These are phyloP conservation scores for Argyrosomus regius DNA, from an alignment of 2,797 vertebrate genomes.

Conservation along the genomic window DNA sequence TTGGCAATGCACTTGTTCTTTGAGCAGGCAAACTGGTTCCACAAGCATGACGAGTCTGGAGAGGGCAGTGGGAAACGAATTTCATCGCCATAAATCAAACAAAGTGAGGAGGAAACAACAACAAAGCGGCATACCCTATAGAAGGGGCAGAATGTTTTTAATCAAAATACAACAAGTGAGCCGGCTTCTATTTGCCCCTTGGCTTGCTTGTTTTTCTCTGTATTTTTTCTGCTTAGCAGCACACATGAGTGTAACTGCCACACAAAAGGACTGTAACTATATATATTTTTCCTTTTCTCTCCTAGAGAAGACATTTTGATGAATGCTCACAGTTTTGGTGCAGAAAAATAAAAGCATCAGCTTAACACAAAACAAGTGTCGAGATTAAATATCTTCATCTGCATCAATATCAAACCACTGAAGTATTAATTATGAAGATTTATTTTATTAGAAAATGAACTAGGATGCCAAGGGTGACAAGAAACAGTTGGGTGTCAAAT, in stretches of 20 bases:
- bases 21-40: conserved; percentile 99
- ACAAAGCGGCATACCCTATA: conserved; percentile 39
- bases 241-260: conserved; percentile 6
- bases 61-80: conserved; percentile 34
- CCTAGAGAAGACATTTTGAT: conserved; percentile 24
- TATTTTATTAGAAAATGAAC: background rate
- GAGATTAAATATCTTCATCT: background rate
- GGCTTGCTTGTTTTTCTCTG: conserved; percentile 43
- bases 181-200: conserved; percentile 44
- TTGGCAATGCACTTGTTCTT: conserved; percentile 97
- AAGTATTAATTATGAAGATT: conserved; percentile 11
- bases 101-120: conserved; percentile 56
- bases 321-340: background rate
- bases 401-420: conserved; percentile 9
- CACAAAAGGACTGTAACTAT: conserved; percentile 16
- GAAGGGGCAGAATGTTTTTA: conserved; percentile 56
- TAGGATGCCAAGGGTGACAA: background rate
- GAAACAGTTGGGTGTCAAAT: conserved; percentile 31
- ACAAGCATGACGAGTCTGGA: conserved; percentile 95
- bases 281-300: conserved; percentile 8
- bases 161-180: conserved; percentile 70
- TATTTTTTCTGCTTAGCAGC: conserved; percentile 42
- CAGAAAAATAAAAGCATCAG: conserved; percentile 11
- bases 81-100: conserved; percentile 67
- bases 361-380: conserved; percentile 15